These are phyloP conservation scores for Cryptosula pallasiana DNA, from an alignment of 2,888 invertebrate genomes.

Conservation along the genomic window DNA sequence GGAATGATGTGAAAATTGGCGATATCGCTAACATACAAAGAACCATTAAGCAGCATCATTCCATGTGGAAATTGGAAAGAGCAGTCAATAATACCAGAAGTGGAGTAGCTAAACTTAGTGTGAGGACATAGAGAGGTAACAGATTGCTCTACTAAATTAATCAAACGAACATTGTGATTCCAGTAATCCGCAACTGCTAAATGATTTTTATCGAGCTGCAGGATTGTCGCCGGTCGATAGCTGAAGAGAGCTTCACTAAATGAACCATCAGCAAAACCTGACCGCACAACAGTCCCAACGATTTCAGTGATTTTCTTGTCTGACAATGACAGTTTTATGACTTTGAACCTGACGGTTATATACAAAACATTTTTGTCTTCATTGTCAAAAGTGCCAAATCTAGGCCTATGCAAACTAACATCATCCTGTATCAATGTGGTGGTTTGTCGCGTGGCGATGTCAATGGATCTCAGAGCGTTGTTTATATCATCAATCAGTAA, in stretches of 20 bases:
- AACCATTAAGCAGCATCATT: not conserved
- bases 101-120: not conserved
- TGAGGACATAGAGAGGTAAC: not conserved
- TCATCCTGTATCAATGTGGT: not conserved
- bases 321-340: not conserved
- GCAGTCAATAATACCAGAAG: not conserved
- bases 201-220: slow-evolving; percentile 8
- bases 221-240: not conserved
- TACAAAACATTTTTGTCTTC: slow-evolving; percentile 2
- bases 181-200: slow-evolving; percentile 12
- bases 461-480: slow-evolving; percentile 1
- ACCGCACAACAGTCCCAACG: not conserved
- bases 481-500: not conserved
- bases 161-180: slow-evolving; percentile 5
- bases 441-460: not conserved
- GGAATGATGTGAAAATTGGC: not conserved
- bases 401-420: not conserved
- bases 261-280: not conserved
- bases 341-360: not conserved
- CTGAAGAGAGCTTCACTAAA: not conserved
- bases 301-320: not conserved
- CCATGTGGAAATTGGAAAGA: not conserved
- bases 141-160: not conserved
- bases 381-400: slow-evolving; percentile 9
- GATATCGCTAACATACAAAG: not conserved